A percentile compares a stretch with the other conserved stretches of the same genome.
Conservation (phyloP, 2,888 invertebrate genomes). For the Ptychoptera albimana region DNA sequence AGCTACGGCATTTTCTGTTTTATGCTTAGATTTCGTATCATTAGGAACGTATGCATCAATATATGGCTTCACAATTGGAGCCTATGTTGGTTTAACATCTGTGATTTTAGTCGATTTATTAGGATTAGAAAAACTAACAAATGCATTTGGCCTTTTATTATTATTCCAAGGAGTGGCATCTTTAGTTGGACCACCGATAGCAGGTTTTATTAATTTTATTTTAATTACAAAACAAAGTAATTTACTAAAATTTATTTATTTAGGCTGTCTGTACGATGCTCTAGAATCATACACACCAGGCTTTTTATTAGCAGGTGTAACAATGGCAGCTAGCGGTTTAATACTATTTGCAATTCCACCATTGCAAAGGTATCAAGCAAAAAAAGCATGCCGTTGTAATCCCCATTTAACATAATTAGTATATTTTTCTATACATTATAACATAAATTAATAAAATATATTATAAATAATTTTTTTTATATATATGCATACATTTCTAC, state of each 20-base stretch:
- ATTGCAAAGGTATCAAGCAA: slow-evolving; percentile 36
- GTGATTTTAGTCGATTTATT: slow-evolving; percentile 88
- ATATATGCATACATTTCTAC: too few relatives aligned
- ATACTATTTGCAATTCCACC: slow-evolving; percentile 75
- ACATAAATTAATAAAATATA: too few relatives aligned
- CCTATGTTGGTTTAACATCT: slow-evolving; percentile 92
- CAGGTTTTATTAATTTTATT: slow-evolving; percentile 41
- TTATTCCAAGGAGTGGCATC: slow-evolving; percentile 91
- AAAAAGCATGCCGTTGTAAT: slow-evolving; percentile 12
- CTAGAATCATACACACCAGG: slow-evolving; percentile 67
- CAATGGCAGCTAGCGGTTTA: slow-evolving; percentile 72
- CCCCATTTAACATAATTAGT: background rate
- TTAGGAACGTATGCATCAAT: slow-evolving; percentile 61
- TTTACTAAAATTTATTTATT: slow-evolving; percentile 6
- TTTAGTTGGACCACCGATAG: slow-evolving; percentile 81
- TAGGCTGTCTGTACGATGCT: slow-evolving; percentile 71
- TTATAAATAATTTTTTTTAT: too few relatives aligned
- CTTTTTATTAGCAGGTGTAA: slow-evolving; percentile 74
- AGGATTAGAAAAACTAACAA: slow-evolving; percentile 85
- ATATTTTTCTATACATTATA: slow-evolving; percentile 9
- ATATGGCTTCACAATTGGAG: slow-evolving; percentile 85
- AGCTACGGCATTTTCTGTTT: slow-evolving; percentile 69
- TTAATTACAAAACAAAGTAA: background rate
- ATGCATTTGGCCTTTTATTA: slow-evolving; percentile 82
- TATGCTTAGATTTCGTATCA: slow-evolving; percentile 53